phyloP scores from a whole-genome alignment of 2,888 invertebrate species.

The Metacarcinus magister region DNA sequence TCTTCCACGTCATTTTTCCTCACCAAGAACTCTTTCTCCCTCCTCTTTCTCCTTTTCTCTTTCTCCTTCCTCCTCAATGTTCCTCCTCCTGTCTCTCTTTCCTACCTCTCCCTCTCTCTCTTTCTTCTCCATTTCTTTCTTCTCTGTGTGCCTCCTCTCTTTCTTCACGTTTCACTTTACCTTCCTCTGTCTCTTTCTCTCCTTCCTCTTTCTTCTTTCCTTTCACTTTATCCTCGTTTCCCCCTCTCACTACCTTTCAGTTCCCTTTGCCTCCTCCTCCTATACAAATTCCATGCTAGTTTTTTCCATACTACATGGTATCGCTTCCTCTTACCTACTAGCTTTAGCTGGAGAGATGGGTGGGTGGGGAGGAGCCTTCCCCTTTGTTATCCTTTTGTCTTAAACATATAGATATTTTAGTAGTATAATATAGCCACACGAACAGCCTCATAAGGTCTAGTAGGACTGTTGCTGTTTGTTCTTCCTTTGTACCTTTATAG shows the following conservation, averaged over 20 bases:
- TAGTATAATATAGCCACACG: too few relatives aligned
- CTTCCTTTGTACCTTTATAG: too few relatives aligned
- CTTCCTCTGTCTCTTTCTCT: background rate
- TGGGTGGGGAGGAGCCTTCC: too few relatives aligned
- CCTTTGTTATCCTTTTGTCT: background rate
- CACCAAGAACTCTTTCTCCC: background rate
- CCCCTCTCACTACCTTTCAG: background rate
- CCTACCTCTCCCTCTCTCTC: too few relatives aligned
- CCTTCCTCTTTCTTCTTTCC: background rate
- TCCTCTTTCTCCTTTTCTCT: background rate
- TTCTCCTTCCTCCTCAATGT: background rate
- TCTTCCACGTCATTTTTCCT: background rate
- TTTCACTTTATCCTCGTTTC: background rate
- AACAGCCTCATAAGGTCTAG: too few relatives aligned
- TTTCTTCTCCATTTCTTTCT: background rate
- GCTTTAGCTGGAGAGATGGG: too few relatives aligned
- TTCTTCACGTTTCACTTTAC: background rate
- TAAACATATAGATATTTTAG: background rate
- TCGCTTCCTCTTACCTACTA: background rate
- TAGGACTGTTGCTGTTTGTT: too few relatives aligned
- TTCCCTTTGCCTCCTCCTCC: background rate
- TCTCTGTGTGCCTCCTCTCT: too few relatives aligned
- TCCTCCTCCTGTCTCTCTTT: background rate
- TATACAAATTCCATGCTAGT: background rate
- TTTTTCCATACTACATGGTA: background rate